Evolutionary conservation across 1,140 invertebrate species (phyloP), one percentile per base, ranked within the genome.

Genomic region (Cydia pomonella): DNA sequence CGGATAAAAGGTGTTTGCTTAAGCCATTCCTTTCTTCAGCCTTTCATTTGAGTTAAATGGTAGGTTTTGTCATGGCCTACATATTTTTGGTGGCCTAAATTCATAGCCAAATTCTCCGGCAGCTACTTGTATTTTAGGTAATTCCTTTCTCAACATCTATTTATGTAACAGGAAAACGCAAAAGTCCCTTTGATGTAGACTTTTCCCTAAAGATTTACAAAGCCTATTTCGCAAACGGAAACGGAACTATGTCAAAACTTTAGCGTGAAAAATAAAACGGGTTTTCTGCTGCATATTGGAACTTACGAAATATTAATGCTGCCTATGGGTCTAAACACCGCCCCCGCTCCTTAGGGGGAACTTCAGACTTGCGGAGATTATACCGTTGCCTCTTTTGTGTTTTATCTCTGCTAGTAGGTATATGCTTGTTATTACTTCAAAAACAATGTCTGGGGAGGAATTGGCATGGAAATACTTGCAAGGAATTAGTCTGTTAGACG

Each of bases 301-400:
- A 18, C 64, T 66, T 33, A 38, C 29, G n/a, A 38, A 69, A 69
- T 69, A 33, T 69, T 38, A 33, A 29, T 18, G 27, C 29, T 33
- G 7, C 27, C 29, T 38, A 41, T 33, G n/a, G 29, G 27, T 64
- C 64, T 69, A 69, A 66, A 38, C 64, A 63, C 2, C 27, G 16
- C 29, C 27, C 64, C 64, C 62, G 12, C 16, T 38, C 38, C 29
- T 2, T 5, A 27, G 64, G 64, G 64, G 63, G 33, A 41, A 16
- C 64, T 33, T 12, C 27, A 69, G 64, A 33, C 64, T 69, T n/a
- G 27, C 18, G 33, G 64, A 69, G 64, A 69, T 69, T 69, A 69
- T 33, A 33, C 64, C 64, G 33, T 69, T n/a, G 33, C 64, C 64
- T 69, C 64, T 69, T 69, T 69, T 69, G 64, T 64, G 63, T 33